A percentile compares a stretch with the other conserved stretches of the same genome.
These are phyloP conservation scores for Drosophila mimica DNA, from an alignment of 2,888 invertebrate species.

Conservation along the genomic window DNA sequence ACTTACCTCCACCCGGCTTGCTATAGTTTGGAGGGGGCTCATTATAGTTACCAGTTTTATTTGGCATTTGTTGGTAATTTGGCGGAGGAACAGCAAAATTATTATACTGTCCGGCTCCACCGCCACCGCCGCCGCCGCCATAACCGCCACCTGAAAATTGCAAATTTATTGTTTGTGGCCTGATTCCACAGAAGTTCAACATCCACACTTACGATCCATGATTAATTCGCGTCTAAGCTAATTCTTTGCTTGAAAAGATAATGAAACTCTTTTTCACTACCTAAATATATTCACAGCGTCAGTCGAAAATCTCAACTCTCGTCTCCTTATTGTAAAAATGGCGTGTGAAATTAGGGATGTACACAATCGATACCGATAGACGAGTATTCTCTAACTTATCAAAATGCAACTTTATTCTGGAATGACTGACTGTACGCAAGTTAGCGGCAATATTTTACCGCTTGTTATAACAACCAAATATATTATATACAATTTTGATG, in stretches of 20 bases:
- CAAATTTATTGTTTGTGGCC: conserved; percentile 3
- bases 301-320: conserved; percentile 39
- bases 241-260: conserved; percentile 10
- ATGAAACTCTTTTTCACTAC: conserved; percentile 8
- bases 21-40: conserved; percentile 83
- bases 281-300: conserved; percentile 40
- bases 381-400: conserved; percentile 22
- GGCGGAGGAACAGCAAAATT: conserved; percentile 85
- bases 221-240: conserved; percentile 14
- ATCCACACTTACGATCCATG: conserved; percentile 79
- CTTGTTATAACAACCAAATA: too few relatives aligned
- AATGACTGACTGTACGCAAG: not conserved
- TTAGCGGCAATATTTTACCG: conserved; percentile 1
- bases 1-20: conserved; percentile 80
- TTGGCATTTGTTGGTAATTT: conserved; percentile 82
- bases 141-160: conserved; percentile 68
- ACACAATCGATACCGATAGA: conserved; percentile 18
- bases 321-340: conserved; percentile 62
- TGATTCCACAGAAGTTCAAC: not conserved
- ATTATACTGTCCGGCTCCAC: conserved; percentile 79
- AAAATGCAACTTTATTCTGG: not conserved
- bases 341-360: conserved; percentile 58
- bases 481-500: too few relatives aligned
- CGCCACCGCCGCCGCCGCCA: conserved; percentile 61
- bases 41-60: conserved; percentile 82